These are phyloP conservation scores for Acanthisitta chloris DNA, from an alignment of 2,113 vertebrate genomes.

Conservation along the genomic window DNA sequence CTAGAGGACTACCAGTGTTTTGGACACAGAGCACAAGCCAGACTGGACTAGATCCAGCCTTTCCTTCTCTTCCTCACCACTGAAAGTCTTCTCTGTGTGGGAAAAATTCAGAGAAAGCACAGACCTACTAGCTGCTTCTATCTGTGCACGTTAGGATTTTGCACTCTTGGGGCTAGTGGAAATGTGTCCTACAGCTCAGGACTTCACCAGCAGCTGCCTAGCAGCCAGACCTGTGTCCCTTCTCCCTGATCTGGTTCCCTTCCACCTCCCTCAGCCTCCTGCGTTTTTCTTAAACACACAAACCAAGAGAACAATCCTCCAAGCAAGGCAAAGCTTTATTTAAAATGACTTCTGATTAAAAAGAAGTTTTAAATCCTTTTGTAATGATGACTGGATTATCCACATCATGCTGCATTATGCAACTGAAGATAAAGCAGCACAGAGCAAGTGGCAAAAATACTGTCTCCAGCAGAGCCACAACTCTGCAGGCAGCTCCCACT, in stretches of 20 bases:
- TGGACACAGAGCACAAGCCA: background rate
- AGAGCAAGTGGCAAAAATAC: background rate
- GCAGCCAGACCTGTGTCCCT: background rate
- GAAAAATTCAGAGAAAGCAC: background rate
- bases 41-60: background rate
- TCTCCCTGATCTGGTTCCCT: background rate
- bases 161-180: background rate
- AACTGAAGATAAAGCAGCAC: background rate
- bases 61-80: background rate
- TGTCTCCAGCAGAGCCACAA: background rate
- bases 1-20: background rate
- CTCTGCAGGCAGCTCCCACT: background rate
- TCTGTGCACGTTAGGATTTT: background rate
- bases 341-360: background rate
- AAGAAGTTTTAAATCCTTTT: constrained; percentile 26
- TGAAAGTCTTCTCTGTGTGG: background rate
- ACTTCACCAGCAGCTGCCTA: background rate
- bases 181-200: accelerated
- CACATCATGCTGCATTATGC: background rate
- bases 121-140: background rate
- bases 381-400: background rate
- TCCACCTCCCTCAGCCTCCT: background rate
- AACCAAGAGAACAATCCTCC: background rate
- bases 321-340: constrained; percentile 11
- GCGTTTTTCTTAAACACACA: background rate